Percentiles rank a stretch among this genome's conserved stretches.
phyloP scores from a whole-genome alignment of 2,113 vertebrate genomes.

The Ameiurus melas region DNA sequence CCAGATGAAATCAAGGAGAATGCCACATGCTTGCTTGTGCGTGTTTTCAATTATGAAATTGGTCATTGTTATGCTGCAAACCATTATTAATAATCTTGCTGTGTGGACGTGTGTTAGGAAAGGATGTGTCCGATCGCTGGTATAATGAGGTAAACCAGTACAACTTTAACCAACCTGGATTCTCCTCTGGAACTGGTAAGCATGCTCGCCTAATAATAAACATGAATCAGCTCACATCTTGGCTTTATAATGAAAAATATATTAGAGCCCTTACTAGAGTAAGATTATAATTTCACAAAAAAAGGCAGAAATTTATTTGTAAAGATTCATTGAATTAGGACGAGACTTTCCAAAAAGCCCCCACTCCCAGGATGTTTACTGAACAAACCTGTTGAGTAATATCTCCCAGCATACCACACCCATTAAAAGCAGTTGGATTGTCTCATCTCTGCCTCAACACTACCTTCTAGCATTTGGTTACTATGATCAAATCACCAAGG shows the following conservation, averaged over 20 bases:
- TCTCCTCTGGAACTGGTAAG: slow-evolving; percentile 93
- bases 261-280: neutral
- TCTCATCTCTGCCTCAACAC: neutral
- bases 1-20: neutral
- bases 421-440: neutral
- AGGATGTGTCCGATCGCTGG: slow-evolving; percentile 94
- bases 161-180: slow-evolving; percentile 91
- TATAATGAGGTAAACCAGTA: slow-evolving; percentile 96
- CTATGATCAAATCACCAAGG: neutral
- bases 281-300: neutral
- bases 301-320: neutral
- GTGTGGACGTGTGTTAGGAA: slow-evolving; percentile 73
- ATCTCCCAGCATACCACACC: neutral
- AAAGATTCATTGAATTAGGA: neutral
- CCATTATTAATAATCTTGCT: neutral
- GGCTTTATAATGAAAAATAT: neutral
- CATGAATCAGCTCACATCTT: neutral
- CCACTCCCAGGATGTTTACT: neutral
- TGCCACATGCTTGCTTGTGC: neutral
- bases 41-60: neutral
- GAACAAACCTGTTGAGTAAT: slow-evolving; percentile 19
- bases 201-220: neutral
- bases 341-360: neutral
- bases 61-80: neutral
- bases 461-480: neutral